Conservation (phyloP, 2,888 invertebrate species). For the Amiota mariae region DNA sequence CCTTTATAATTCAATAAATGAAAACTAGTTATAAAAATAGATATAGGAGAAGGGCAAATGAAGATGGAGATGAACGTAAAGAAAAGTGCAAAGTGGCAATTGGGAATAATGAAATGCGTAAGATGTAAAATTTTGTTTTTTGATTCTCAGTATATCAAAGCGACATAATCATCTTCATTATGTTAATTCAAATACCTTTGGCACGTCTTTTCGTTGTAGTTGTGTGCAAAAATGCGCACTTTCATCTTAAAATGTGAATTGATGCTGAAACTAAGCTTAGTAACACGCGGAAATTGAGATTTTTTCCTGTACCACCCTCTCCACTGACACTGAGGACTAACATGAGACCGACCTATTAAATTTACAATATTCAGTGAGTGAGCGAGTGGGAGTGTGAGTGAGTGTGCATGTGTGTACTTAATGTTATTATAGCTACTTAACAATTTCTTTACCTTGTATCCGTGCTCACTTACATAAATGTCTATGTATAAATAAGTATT, state of each 20-base stretch:
- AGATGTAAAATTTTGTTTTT: no score
- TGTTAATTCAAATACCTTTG: no score
- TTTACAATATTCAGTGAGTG: slow-evolving; percentile 15
- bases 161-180: background rate
- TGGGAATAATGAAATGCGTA: no score
- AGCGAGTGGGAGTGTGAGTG: background rate
- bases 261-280: no score
- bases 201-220: no score
- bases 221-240: no score
- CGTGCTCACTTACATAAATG: background rate
- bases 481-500: background rate
- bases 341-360: slow-evolving; percentile 2
- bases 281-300: no score
- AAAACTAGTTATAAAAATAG: background rate
- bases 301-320: no score
- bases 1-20: slow-evolving; percentile 55
- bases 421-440: slow-evolving; percentile 27
- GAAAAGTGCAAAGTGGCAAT: background rate
- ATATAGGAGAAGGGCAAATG: no score
- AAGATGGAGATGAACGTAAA: background rate
- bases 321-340: no score
- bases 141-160: background rate
- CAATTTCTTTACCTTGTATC: background rate
- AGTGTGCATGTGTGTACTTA: background rate
- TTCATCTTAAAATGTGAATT: no score